Evolutionary conservation across 1,140 invertebrate genomes (phyloP).

Genomic region (Drosophila obscura): DNA sequence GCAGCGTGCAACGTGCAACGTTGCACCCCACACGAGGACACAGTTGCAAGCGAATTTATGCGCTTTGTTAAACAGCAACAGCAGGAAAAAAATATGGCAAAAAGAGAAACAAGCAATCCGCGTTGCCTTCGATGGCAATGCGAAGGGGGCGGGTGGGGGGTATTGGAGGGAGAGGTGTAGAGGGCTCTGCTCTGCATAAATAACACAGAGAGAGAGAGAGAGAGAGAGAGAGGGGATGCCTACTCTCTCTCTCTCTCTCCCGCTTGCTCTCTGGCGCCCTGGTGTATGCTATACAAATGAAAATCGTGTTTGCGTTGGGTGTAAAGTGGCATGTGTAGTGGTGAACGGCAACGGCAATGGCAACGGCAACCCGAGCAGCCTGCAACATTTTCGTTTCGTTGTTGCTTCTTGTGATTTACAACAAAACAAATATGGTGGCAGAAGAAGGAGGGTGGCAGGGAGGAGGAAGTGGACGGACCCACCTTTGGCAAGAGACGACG

Average conservation of each 20-base stretch:
- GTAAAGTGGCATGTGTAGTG: constrained; percentile 79
- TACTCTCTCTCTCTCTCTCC: background rate
- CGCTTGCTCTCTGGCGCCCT: constrained; percentile 2
- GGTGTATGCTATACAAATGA: constrained; percentile 72
- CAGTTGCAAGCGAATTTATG: constrained; percentile 82
- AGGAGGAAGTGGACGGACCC: constrained; percentile 13
- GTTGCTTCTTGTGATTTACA: constrained; percentile 78
- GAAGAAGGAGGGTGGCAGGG: constrained; percentile 7
- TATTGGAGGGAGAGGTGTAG: constrained; percentile 36
- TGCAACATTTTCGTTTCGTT: constrained; percentile 72
- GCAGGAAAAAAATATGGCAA: constrained; percentile 61
- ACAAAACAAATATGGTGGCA: constrained; percentile 79
- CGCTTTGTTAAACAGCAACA: constrained; percentile 81
- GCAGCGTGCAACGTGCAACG: constrained; percentile 8
- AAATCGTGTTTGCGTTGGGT: constrained; percentile 78
- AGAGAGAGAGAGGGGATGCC: background rate
- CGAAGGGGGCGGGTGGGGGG: constrained; percentile 13
- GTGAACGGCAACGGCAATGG: constrained; percentile 26
- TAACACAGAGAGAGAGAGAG: constrained; percentile 38
- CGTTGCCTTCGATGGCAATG: constrained; percentile 43
- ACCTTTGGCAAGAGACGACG: constrained; percentile 36
- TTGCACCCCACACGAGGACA: constrained; percentile 55
- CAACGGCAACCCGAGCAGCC: constrained; percentile 14
- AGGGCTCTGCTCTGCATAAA: constrained; percentile 75
- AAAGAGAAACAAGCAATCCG: constrained; percentile 71